These are phyloP conservation scores for Drymonia ruficornis DNA, from an alignment of 2,888 invertebrate genomes.

Conservation along the genomic window DNA sequence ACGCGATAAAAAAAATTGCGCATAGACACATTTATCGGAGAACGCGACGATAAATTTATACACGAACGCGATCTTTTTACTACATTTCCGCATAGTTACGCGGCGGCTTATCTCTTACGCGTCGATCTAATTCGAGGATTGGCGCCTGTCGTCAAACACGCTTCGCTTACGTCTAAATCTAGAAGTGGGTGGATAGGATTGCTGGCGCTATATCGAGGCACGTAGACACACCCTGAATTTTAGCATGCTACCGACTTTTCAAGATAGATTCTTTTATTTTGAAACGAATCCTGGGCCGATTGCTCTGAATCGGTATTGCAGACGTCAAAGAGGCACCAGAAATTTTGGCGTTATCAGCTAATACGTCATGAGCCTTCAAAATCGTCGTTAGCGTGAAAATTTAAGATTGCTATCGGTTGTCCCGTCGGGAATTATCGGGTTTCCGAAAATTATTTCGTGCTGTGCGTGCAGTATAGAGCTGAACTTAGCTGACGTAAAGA, in stretches of 20 bases:
- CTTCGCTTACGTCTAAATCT: slow-evolving; percentile 64
- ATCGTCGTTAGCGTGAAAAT: too few relatives aligned
- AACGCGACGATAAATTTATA: slow-evolving; percentile 75
- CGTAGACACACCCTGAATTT: slow-evolving; percentile 44
- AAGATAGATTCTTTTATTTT: neutral
- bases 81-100: slow-evolving; percentile 80
- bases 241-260: slow-evolving; percentile 7
- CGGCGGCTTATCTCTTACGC: slow-evolving; percentile 67
- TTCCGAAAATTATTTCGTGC: too few relatives aligned
- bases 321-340: too few relatives aligned
- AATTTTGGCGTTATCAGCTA: too few relatives aligned
- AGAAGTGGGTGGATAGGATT: slow-evolving; percentile 59
- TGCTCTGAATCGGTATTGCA: too few relatives aligned
- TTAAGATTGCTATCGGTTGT: too few relatives aligned
- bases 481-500: neutral
- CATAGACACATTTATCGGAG: slow-evolving; percentile 68
- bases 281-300: neutral
- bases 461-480: too few relatives aligned
- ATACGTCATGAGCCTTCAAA: too few relatives aligned
- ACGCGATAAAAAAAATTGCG: slow-evolving; percentile 64
- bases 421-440: too few relatives aligned
- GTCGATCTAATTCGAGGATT: slow-evolving; percentile 74
- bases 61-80: slow-evolving; percentile 75
- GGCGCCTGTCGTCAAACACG: slow-evolving; percentile 71
- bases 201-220: slow-evolving; percentile 50